Evolutionary conservation across 2,113 vertebrate species (phyloP), one percentile per base, ranked within the genome.

Genomic region (Bubo bubo): DNA sequence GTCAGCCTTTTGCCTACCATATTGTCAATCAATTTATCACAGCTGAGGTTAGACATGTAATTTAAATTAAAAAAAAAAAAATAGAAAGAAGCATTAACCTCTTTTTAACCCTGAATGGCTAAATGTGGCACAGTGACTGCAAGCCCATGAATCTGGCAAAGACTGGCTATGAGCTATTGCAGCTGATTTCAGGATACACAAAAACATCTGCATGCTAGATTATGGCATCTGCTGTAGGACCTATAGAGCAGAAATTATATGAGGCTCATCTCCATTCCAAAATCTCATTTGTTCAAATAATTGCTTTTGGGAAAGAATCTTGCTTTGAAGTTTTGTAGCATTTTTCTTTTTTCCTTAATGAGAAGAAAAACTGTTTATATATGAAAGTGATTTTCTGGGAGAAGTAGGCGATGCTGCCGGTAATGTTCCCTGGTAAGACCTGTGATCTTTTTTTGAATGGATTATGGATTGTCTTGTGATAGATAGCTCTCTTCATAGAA

Each of bases 11-110:
- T 81, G n/a, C 72, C 67, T 96, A 84, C 62, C 32, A 28, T 96
- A 81, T 83, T 97, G 79, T 95, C 93, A 60, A 81, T 94, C 93
- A 97, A 81, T 93, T 93, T 59, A 75, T 79, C 85, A 94, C 68
- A 77, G 67, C 39, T 79, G 56, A 86, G 47, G 11, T 80, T 93
- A 85, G 45, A 87, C 14, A 47, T 49, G 43, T 35, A 67, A 79
- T 82, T 88, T 27, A 14, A 74, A 60, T 32, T 12, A 14, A 12
- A 70, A 41, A 64, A 7, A 4, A 56, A 43, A 30, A 22, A 6
- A 19, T 26, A 34, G 14, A 62, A 20, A 16, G 5, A 49, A 86
- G 11, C 35, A 86, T 81, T 74, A 77, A 71, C 79, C 67, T 95
- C 50, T 73, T 60, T 67, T 79, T 86, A 86, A 84, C 68, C 39